phyloP scores from a whole-genome alignment of 2,797 vertebrate genomes.

The Yasuhikotakia modesta region DNA sequence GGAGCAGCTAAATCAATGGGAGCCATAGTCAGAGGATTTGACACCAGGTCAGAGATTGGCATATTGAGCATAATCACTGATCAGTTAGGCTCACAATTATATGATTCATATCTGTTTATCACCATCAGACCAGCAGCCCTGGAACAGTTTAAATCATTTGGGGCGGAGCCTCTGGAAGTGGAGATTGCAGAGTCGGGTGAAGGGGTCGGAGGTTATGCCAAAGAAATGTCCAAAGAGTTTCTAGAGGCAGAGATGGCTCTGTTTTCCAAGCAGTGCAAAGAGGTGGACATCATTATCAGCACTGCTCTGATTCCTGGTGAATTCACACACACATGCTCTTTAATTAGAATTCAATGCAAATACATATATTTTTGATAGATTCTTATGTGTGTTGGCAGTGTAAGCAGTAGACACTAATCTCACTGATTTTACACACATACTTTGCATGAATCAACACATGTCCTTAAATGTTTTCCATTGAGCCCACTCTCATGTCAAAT shows the following conservation, averaged over 20 bases:
- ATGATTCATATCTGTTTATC: neutral
- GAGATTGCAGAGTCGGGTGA: constrained; percentile 75
- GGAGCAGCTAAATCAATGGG: constrained; percentile 84
- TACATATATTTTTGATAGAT: too few species aligned
- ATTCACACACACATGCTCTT: constrained; percentile 27
- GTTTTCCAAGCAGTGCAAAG: constrained; percentile 76
- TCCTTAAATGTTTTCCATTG: too few species aligned
- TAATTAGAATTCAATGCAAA: too few species aligned
- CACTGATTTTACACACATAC: too few species aligned
- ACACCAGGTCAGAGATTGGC: constrained; percentile 73
- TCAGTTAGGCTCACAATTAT: neutral
- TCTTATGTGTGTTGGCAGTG: too few species aligned
- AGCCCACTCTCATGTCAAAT: too few species aligned
- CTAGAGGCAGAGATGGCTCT: constrained; percentile 78
- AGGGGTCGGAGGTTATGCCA: constrained; percentile 77
- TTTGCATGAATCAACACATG: too few species aligned
- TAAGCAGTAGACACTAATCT: too few species aligned
- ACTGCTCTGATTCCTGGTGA: constrained; percentile 78
- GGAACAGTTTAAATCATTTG: constrained; percentile 82
- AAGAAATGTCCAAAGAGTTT: constrained; percentile 81
- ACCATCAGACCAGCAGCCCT: constrained; percentile 73
- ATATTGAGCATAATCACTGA: neutral
- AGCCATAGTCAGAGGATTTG: constrained; percentile 81
- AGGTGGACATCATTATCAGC: constrained; percentile 75
- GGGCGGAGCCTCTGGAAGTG: constrained; percentile 77